A percentile compares a stretch with the other conserved stretches of the same genome.
Evolutionary conservation across 2,113 vertebrate genomes (phyloP).

Genomic region (Pseudorasbora parva): DNA sequence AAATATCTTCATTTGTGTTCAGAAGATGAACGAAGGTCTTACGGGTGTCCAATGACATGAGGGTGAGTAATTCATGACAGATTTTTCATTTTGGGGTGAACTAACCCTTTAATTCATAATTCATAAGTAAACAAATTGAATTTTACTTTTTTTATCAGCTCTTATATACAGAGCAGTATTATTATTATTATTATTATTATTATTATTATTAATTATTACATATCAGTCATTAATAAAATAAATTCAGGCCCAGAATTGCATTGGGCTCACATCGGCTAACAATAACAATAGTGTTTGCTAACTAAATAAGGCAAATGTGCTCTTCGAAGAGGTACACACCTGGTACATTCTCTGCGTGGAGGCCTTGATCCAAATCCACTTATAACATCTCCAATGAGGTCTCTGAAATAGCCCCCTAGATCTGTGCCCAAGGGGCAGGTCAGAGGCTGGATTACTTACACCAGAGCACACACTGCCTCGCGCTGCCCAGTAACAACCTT

Average conservation of each 20-base stretch:
- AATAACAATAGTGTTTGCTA: background rate
- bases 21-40: too few relatives aligned
- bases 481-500: slow-evolving; percentile 55
- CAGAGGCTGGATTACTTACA: slow-evolving; percentile 39
- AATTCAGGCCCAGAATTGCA: background rate
- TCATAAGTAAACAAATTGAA: too few relatives aligned
- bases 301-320: slow-evolving; percentile 10
- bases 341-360: slow-evolving; percentile 18
- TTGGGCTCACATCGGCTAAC: background rate
- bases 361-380: slow-evolving; percentile 26
- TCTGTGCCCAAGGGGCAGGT: background rate
- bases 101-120: too few relatives aligned
- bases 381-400: slow-evolving; percentile 20
- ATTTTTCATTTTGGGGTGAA: too few relatives aligned
- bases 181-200: too few relatives aligned
- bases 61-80: too few relatives aligned
- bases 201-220: too few relatives aligned
- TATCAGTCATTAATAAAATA: background rate
- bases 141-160: too few relatives aligned
- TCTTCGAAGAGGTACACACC: slow-evolving; percentile 4
- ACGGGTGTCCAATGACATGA: too few relatives aligned
- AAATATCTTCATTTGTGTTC: too few relatives aligned
- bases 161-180: too few relatives aligned
- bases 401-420: slow-evolving; percentile 11
- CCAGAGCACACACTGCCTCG: background rate